Evolutionary conservation across 2,113 vertebrate species (phyloP).

Genomic region (Xerus inauris): DNA sequence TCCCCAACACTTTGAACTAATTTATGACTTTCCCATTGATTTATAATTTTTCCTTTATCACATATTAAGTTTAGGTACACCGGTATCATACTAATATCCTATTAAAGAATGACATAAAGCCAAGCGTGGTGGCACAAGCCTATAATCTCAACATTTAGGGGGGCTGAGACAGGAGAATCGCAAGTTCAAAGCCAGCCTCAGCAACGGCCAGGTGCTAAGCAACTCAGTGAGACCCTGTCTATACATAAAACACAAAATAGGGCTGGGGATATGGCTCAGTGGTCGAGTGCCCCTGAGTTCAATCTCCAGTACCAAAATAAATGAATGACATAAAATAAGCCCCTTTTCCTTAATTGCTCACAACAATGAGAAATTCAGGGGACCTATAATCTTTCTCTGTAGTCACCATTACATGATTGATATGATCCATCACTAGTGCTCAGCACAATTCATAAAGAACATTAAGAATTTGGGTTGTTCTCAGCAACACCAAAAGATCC

Average conservation of each 20-base stretch:
- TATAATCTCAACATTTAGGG: too few relatives aligned
- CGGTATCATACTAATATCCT: neutral
- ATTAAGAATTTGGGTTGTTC: neutral
- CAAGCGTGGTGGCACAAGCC: too few relatives aligned
- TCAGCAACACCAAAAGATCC: neutral
- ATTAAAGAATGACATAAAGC: neutral
- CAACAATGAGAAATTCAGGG: neutral
- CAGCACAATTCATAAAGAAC: neutral
- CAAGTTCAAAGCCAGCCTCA: too few relatives aligned
- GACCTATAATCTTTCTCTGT: neutral
- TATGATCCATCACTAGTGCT: neutral
- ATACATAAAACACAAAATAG: too few relatives aligned
- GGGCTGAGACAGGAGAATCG: too few relatives aligned
- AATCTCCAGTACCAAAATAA: too few relatives aligned
- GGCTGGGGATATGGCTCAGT: too few relatives aligned
- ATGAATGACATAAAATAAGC: neutral
- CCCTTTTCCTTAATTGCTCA: neutral
- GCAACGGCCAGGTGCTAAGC: too few relatives aligned
- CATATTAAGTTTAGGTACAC: neutral
- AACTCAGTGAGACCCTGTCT: too few relatives aligned
- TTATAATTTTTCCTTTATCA: slow-evolving; percentile 22
- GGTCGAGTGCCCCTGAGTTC: too few relatives aligned
- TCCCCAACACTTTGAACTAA: neutral
- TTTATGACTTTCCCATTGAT: neutral
- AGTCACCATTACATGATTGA: neutral